Conservation (phyloP, 2,113 vertebrate species). For the Nicator chloris region DNA sequence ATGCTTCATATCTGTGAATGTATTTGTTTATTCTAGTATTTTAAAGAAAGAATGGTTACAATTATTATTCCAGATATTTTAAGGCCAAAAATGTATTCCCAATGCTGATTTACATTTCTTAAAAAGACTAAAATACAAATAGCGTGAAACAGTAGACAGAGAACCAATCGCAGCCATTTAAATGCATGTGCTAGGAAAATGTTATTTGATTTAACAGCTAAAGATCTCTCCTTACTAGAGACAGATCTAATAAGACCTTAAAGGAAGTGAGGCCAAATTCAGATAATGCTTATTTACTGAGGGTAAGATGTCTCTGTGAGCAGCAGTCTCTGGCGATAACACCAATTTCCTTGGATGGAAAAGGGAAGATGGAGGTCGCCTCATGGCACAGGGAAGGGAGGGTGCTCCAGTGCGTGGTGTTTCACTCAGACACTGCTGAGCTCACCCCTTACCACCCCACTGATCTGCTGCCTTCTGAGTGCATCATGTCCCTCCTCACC, state of each 20-base stretch:
- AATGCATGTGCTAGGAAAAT: background rate
- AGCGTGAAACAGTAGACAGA: background rate
- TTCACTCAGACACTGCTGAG: background rate
- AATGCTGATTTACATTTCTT: background rate
- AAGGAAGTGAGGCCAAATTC: conserved; percentile 13
- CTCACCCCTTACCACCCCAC: background rate
- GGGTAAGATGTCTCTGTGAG: background rate
- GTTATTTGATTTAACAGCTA: background rate
- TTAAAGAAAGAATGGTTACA: background rate
- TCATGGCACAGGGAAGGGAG: background rate
- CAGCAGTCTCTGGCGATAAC: background rate
- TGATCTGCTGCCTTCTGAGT: background rate
- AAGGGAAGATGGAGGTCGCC: background rate
- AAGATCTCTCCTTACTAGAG: conserved; percentile 15
- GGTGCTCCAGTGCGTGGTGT: background rate
- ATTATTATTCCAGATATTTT: background rate
- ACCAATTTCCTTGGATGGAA: background rate
- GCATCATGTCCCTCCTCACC: background rate
- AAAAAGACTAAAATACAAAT: background rate
- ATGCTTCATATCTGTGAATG: background rate
- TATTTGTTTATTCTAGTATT: background rate
- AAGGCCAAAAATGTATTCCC: background rate
- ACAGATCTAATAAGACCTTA: conserved; percentile 2
- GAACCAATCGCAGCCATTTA: background rate
- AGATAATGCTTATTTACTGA: background rate